Percentiles rank a stretch among this genome's conserved stretches.
phyloP scores from a whole-genome alignment of 2,113 vertebrate genomes.

The Pyrgilauda ruficollis region DNA sequence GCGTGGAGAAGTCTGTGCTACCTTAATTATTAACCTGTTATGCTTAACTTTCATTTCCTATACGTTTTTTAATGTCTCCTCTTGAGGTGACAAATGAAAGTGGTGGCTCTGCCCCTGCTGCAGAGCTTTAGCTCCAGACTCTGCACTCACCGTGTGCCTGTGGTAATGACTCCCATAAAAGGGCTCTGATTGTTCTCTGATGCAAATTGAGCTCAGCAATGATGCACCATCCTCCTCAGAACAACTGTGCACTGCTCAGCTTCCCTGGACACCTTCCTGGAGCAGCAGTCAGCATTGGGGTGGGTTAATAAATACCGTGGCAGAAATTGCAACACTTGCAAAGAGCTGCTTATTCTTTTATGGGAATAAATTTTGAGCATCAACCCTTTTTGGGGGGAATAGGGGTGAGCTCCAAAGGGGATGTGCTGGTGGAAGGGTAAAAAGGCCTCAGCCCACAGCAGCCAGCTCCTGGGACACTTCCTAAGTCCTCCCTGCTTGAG shows the following conservation, averaged over 20 bases:
- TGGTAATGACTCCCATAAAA: not conserved
- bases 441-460: not conserved
- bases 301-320: not conserved
- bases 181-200: slow-evolving; percentile 9
- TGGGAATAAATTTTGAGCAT: accelerated
- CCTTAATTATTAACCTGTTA: slow-evolving; percentile 52
- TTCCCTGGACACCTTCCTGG: not conserved
- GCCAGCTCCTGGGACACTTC: not conserved
- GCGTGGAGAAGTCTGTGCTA: not conserved
- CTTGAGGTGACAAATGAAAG: slow-evolving; percentile 25
- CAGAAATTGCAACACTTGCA: not conserved
- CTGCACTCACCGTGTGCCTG: not conserved
- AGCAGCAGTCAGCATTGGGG: not conserved
- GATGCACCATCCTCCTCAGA: not conserved
- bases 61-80: slow-evolving; percentile 27
- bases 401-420: not conserved
- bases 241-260: not conserved
- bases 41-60: slow-evolving; percentile 7
- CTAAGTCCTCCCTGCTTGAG: not conserved
- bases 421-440: not conserved
- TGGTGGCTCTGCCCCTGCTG: slow-evolving; percentile 3
- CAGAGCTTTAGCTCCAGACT: not conserved
- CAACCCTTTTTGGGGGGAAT: accelerated
- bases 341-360: not conserved
- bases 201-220: slow-evolving; percentile 9